Conservation (phyloP, 2,113 vertebrate species). For the Gymnogyps californianus region DNA sequence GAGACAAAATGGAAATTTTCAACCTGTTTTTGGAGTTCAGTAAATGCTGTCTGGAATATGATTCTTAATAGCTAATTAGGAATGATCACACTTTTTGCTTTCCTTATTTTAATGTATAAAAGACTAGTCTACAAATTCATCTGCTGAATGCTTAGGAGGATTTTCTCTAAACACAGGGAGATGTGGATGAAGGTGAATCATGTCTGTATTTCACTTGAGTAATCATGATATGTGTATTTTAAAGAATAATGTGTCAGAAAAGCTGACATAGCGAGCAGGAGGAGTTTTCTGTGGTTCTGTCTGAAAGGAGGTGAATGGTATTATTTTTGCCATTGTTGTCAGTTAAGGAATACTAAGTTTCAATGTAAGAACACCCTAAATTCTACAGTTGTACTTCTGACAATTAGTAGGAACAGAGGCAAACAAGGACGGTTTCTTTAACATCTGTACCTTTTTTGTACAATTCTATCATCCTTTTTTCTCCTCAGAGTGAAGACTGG, state of each 20-base stretch:
- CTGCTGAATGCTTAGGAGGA: not conserved
- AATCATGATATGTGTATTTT: not conserved
- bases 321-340: not conserved
- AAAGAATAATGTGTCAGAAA: not conserved
- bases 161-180: not conserved
- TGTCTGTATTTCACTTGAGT: not conserved
- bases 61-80: not conserved
- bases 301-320: not conserved
- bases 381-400: not conserved
- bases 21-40: not conserved
- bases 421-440: not conserved
- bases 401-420: not conserved
- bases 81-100: not conserved
- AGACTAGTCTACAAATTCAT: not conserved
- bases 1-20: conserved; percentile 3
- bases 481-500: not conserved
- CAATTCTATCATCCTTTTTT: not conserved
- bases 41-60: not conserved
- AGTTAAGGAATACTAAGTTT: not conserved
- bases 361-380: not conserved
- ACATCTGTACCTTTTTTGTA: not conserved
- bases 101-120: not conserved
- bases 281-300: not conserved
- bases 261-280: not conserved
- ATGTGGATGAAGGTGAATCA: not conserved